These are phyloP conservation scores for Sapayoa aenigma DNA, from an alignment of 2,113 vertebrate species.

Conservation along the genomic window DNA sequence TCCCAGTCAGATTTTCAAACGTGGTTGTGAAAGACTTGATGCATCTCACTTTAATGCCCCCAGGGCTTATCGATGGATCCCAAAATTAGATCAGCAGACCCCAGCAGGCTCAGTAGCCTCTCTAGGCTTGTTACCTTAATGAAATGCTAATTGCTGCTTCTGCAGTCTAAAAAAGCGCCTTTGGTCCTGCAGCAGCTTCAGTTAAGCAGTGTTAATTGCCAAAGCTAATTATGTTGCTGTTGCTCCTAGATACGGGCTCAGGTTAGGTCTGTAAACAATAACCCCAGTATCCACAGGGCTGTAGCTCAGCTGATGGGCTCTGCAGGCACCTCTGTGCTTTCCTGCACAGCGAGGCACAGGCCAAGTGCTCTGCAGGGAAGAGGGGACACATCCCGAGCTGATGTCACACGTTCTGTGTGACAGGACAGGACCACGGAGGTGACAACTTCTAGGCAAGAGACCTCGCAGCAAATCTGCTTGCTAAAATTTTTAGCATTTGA, in stretches of 20 bases:
- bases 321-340: not conserved
- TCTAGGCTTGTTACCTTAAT: slow-evolving; percentile 23
- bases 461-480: not conserved
- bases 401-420: not conserved
- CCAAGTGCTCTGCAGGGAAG: not conserved
- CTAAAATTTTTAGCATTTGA: not conserved
- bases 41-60: not conserved
- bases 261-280: slow-evolving; percentile 16
- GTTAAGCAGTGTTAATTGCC: slow-evolving; percentile 45
- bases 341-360: not conserved
- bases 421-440: not conserved
- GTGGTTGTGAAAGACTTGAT: not conserved
- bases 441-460: not conserved
- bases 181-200: slow-evolving; percentile 39
- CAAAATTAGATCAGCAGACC: slow-evolving; percentile 39
- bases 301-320: not conserved
- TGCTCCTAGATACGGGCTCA: slow-evolving; percentile 37
- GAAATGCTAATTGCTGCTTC: slow-evolving; percentile 49
- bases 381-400: not conserved
- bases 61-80: not conserved
- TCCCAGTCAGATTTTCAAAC: not conserved
- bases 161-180: slow-evolving; percentile 17
- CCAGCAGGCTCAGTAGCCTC: not conserved
- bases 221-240: slow-evolving; percentile 48
- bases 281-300: not conserved